Conservation (phyloP, 2,113 vertebrate species). For the Ifrita kowaldi region DNA sequence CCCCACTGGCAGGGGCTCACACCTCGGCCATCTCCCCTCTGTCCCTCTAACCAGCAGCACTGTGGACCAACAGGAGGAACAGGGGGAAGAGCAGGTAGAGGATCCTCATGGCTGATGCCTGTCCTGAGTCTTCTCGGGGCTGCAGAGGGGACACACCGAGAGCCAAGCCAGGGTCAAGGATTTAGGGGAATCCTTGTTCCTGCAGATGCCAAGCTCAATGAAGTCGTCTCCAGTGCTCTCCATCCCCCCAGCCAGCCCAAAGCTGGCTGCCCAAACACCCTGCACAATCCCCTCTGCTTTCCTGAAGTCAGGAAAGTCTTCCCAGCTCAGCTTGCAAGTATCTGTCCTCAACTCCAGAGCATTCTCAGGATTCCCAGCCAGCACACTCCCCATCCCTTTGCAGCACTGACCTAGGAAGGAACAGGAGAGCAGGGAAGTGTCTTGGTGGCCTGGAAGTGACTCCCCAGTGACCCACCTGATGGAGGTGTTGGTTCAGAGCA, state of each 20-base stretch:
- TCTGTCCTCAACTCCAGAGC: neutral
- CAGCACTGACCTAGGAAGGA: neutral
- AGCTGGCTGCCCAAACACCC: neutral
- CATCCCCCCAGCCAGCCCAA: neutral
- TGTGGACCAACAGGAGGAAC: neutral
- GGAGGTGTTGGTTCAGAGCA: neutral
- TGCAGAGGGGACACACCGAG: neutral
- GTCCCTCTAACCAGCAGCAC: neutral
- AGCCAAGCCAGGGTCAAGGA: neutral
- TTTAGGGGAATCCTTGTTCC: too few relatives aligned
- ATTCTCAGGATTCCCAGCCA: neutral
- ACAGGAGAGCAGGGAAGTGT: neutral
- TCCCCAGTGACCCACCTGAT: neutral
- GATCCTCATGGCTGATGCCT: neutral
- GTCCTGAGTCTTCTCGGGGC: neutral
- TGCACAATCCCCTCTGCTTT: neutral
- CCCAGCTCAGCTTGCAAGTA: neutral
- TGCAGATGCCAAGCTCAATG: neutral
- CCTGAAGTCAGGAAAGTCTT: neutral
- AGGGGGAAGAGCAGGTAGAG: neutral
- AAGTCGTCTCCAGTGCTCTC: rapidly evolving
- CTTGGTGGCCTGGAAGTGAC: neutral
- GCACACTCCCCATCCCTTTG: neutral
- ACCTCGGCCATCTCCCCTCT: neutral
- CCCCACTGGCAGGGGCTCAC: rapidly evolving